These are phyloP conservation scores for Patella vulgata DNA, from an alignment of 1,140 invertebrate genomes.

Conservation along the genomic window DNA sequence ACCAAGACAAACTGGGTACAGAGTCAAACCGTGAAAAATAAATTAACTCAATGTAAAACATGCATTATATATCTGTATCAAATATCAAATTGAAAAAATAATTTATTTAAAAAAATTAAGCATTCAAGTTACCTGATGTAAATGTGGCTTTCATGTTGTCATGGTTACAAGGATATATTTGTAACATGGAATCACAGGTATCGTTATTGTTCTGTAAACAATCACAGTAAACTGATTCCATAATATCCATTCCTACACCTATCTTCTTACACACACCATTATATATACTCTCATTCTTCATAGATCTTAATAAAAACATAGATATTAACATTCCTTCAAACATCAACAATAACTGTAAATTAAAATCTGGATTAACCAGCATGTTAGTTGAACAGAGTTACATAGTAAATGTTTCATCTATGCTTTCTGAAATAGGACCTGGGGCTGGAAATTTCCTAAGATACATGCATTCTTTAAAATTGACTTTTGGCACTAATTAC, in stretches of 20 bases:
- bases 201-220: constrained; percentile 12
- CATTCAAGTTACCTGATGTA: no score
- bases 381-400: no score
- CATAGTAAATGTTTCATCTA: no score
- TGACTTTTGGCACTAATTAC: neutral
- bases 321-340: neutral
- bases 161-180: constrained; percentile 16
- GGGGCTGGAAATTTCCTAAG: neutral
- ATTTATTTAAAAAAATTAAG: no score
- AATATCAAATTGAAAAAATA: no score
- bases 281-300: constrained; percentile 27
- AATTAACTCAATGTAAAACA: no score
- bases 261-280: constrained; percentile 24
- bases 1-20: no score
- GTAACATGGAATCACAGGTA: constrained; percentile 11
- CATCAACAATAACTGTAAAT: neutral
- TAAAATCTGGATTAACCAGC: no score
- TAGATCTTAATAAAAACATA: constrained; percentile 32
- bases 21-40: no score
- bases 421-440: no score
- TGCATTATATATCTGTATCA: no score
- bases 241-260: neutral
- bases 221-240: constrained; percentile 23
- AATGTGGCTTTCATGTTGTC: no score
- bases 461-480: neutral